phyloP scores from a whole-genome alignment of 1,140 invertebrate species.

The Hylaeus volcanicus region DNA sequence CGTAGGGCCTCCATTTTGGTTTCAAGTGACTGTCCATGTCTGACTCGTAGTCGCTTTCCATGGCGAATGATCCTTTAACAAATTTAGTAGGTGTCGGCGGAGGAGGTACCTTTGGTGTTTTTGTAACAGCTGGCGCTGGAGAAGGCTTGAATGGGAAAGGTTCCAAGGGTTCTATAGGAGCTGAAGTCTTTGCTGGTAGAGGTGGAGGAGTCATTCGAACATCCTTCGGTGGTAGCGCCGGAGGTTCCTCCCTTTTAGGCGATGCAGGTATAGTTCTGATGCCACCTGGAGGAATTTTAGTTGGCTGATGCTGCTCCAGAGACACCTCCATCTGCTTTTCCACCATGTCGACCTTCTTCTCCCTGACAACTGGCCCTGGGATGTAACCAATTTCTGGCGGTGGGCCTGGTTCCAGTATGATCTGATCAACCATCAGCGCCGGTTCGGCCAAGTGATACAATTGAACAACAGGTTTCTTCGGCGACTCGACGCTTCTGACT shows the following conservation, averaged over 20 bases:
- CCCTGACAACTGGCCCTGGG: constrained; percentile 74
- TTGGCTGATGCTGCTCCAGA: constrained; percentile 80
- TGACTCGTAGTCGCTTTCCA: constrained; percentile 88
- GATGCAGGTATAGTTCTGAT: constrained; percentile 81
- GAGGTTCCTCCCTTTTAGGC: constrained; percentile 68
- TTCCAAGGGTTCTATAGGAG: constrained; percentile 69
- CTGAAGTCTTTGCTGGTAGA: constrained; percentile 73
- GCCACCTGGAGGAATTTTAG: constrained; percentile 80
- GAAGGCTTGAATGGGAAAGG: constrained; percentile 79
- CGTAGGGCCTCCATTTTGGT: constrained; percentile 84
- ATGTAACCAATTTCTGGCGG: constrained; percentile 85
- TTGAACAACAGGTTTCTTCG: constrained; percentile 63
- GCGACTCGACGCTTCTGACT: constrained; percentile 76
- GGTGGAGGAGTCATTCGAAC: constrained; percentile 76
- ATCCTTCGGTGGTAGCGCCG: constrained; percentile 78
- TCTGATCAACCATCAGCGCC: constrained; percentile 36
- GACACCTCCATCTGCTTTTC: constrained; percentile 83
- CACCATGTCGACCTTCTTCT: constrained; percentile 82
- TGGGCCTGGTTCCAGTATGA: constrained; percentile 82
- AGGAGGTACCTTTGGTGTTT: constrained; percentile 75
- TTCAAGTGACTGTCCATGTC: constrained; percentile 82
- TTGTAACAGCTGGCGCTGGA: constrained; percentile 28
- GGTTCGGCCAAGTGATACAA: constrained; percentile 59
- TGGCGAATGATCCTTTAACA: constrained; percentile 81
- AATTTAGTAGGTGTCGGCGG: constrained; percentile 84